phyloP scores from a whole-genome alignment of 2,797 vertebrate genomes.

The Hylomyscus alleni region DNA sequence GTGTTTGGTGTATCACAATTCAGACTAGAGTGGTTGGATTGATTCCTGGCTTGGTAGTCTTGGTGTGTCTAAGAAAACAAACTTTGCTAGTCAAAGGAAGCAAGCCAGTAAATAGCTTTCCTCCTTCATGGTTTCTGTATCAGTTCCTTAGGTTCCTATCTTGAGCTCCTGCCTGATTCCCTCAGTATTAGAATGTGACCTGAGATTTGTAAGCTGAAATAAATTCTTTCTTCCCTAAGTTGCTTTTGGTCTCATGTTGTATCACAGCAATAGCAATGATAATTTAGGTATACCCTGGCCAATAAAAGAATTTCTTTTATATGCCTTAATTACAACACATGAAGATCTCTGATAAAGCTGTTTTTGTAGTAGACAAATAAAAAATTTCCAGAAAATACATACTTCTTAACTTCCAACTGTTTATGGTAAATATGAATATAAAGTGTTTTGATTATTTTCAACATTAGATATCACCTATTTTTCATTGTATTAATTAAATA shows the following conservation, averaged over 20 bases:
- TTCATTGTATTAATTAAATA: not conserved
- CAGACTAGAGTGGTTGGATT: no score
- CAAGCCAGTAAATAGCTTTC: not conserved
- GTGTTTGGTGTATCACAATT: not conserved
- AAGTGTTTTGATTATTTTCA: not conserved
- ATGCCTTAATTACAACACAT: not conserved
- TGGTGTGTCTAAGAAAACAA: not conserved
- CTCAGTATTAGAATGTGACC: not conserved
- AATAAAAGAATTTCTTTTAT: not conserved
- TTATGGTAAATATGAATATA: not conserved
- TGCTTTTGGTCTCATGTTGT: not conserved
- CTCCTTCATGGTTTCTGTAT: not conserved
- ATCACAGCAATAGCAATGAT: not conserved
- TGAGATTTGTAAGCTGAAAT: not conserved
- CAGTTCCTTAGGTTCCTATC: not conserved
- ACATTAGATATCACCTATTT: not conserved
- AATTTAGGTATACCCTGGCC: not conserved
- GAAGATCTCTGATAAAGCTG: not conserved
- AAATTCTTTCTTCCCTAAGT: not conserved
- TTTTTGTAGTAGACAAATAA: not conserved
- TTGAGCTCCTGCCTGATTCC: not conserved
- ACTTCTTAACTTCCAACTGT: not conserved
- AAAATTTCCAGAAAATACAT: not conserved
- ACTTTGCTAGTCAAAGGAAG: not conserved
- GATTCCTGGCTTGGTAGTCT: not conserved